Percentiles rank a stretch among this genome's conserved stretches.
Conservation (phyloP, 2,797 vertebrate species). For the Pipistrellus kuhlii region DNA sequence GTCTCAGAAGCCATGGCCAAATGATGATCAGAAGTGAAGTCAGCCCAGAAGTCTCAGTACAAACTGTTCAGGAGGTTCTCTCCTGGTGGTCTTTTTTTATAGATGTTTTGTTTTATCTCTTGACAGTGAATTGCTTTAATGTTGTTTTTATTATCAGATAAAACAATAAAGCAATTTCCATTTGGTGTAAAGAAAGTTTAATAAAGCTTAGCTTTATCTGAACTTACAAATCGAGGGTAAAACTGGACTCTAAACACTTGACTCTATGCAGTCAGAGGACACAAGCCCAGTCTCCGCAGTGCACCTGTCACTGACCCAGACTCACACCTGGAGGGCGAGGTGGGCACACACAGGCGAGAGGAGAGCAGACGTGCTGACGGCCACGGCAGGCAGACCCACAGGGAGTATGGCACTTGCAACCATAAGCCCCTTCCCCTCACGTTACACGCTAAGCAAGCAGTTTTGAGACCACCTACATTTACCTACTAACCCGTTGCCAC, state of each 20-base stretch:
- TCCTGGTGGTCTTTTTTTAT: background rate
- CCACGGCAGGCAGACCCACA: background rate
- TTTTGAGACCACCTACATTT: background rate
- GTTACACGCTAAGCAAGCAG: background rate
- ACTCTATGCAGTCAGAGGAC: background rate
- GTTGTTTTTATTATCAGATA: conserved; percentile 15
- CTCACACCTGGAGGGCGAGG: background rate
- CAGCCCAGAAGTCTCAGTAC: background rate
- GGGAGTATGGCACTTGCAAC: background rate
- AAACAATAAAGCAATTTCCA: conserved; percentile 5
- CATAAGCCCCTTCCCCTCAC: too few species aligned
- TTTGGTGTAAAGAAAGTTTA: background rate
- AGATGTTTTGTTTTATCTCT: conserved; percentile 8
- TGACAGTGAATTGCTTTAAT: background rate
- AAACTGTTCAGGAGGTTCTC: conserved; percentile 1
- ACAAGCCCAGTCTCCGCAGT: background rate
- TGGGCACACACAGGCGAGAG: background rate
- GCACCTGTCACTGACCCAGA: background rate
- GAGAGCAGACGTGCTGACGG: background rate
- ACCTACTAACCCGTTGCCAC: background rate
- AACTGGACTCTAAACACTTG: background rate
- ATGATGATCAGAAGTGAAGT: conserved; percentile 16
- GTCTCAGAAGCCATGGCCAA: conserved; percentile 4
- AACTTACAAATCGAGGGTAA: conserved; percentile 1
- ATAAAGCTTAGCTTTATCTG: conserved; percentile 3